Base-by-base conservation (phyloP, 1,140 invertebrate species). In the Drosophila yakuba region DNA sequence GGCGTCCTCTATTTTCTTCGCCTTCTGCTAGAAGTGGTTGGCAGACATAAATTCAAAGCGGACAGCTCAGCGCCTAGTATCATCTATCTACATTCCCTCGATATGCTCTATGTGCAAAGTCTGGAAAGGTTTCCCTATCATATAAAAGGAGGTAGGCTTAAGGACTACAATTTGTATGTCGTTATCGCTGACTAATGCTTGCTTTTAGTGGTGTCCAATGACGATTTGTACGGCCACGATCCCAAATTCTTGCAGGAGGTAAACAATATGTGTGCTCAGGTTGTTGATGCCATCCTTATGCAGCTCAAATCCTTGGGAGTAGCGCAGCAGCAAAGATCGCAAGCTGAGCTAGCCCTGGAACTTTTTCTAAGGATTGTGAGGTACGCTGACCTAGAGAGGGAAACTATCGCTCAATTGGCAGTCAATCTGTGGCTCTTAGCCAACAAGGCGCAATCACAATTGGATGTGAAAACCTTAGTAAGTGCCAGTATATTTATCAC, bases 191-290 rank as follows among this genome's bases (percentile, higher is more conserved):
- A 51, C 4, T 23, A 23, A 28, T 17, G 15, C 7, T 5, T n/a
- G 11, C 3, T 43, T 64, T 0, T 43, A 92, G 97, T 99, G 55
- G 96, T 98, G 91, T 98, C 98, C 2, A 99, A 99, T 92, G 98
- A 99, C 92, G 94, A 95, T 51, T 93, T 99, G n/a, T 99, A 99
- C 92, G 98, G 97, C 2, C 95, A 95, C 43, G 97, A 98, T 93
- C 94, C 95, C 28, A 97, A 98, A 92, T 99, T 97, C 92, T 93
- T 98, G 11, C 92, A 92, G 4, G 97, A 97, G 93, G 93, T 98
- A 0, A 96, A 97, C 78, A 95, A 95, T 80, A 95, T 98, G 76
- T 96, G 95, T 58, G 94, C 95, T 1, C 95, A 96, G 62, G 93
- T 98, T 48, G 92, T 98, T 10, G 95, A 96, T 74, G 95, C 97